Evolutionary conservation across 2,888 invertebrate genomes (phyloP).

Genomic region (Diaperis boleti): DNA sequence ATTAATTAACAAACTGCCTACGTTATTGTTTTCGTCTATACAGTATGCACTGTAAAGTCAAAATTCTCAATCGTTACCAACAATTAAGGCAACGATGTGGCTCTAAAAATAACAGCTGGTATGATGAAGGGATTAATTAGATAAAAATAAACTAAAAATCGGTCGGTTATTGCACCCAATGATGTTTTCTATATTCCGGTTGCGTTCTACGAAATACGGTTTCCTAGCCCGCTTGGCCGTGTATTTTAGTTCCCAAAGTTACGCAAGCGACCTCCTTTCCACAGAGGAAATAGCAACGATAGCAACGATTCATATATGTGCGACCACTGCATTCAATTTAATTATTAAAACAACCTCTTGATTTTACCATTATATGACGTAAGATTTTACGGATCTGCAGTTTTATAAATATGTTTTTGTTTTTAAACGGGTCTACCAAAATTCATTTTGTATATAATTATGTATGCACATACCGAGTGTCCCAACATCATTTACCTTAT

Average conservation of each 20-base stretch:
- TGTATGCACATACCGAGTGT: no score
- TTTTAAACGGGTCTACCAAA: no score
- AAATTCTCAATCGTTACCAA: background rate
- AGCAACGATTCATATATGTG: no score
- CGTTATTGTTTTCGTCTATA: no score
- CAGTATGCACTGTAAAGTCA: no score
- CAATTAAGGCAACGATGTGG: background rate
- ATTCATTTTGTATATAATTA: no score
- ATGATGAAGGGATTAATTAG: constrained; percentile 8
- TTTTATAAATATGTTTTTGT: no score
- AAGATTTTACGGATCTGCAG: no score
- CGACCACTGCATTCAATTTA: constrained; percentile 11
- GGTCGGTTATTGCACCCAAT: constrained; percentile 43
- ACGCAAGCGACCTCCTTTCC: constrained; percentile 53
- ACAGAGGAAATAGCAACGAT: constrained; percentile 49
- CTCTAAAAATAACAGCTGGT: background rate
- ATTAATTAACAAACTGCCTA: no score
- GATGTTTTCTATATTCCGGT: constrained; percentile 42
- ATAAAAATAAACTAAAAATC: constrained; percentile 39
- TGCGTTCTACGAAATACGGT: constrained; percentile 47
- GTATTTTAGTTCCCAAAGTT: constrained; percentile 52
- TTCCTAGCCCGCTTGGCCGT: constrained; percentile 51
- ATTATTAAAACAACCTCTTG: constrained; percentile 15
- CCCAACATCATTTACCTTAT: no score
- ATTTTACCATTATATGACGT: constrained; percentile 14